Percentiles rank a stretch among this genome's conserved stretches.
Conservation (phyloP, 2,888 invertebrate genomes). For the Drosophila histrio region DNA sequence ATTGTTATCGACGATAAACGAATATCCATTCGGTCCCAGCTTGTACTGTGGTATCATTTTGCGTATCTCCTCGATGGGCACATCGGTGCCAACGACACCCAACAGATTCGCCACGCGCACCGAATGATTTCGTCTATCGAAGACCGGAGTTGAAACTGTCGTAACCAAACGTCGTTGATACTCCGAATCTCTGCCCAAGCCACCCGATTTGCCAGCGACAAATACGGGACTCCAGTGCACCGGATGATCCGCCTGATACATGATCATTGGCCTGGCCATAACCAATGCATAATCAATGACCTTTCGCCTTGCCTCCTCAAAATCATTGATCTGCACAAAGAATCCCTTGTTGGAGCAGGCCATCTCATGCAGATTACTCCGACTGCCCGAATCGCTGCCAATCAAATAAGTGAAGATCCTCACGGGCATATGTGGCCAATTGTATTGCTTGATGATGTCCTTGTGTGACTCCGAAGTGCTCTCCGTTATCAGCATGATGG, state of each 20-base stretch:
- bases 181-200: constrained; percentile 82
- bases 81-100: constrained; percentile 98
- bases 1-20: constrained; percentile 98
- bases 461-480: constrained; percentile 91
- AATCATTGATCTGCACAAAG: constrained; percentile 92
- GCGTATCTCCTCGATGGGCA: constrained; percentile 97
- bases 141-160: constrained; percentile 96
- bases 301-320: constrained; percentile 94
- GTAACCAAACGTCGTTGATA: constrained; percentile 93
- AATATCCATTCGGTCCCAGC: constrained; percentile 97
- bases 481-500: constrained; percentile 98
- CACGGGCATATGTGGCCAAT: constrained; percentile 96
- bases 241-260: constrained; percentile 95
- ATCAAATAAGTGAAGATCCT: constrained; percentile 98
- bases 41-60: constrained; percentile 97
- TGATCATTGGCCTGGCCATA: constrained; percentile 97
- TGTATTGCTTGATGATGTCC: constrained; percentile 91
- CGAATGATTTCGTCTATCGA: constrained; percentile 95
- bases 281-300: constrained; percentile 98
- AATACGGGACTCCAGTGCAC: constrained; percentile 98
- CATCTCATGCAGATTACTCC: constrained; percentile 95
- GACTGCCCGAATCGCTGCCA: constrained; percentile 95
- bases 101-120: constrained; percentile 95
- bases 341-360: constrained; percentile 98
- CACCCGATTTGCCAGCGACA: constrained; percentile 90